A percentile compares a stretch with the other conserved stretches of the same genome.
Evolutionary conservation across 2,888 invertebrate genomes (phyloP).

Genomic region (Ditula angustiorana): DNA sequence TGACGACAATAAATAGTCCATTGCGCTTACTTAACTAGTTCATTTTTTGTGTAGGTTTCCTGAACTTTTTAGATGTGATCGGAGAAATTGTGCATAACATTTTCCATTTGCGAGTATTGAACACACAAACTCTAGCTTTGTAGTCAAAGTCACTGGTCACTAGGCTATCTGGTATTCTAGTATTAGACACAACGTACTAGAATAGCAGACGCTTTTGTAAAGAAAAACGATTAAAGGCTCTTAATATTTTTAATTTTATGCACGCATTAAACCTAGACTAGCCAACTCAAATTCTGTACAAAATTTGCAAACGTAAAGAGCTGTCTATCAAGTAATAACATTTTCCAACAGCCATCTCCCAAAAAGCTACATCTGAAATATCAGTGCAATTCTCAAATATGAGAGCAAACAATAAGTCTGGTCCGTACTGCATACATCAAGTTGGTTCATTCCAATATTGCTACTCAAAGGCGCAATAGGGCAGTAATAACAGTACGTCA

Average conservation of each 20-base stretch:
- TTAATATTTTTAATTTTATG: too few species aligned
- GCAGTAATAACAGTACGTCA: neutral
- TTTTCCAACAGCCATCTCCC: constrained; percentile 22
- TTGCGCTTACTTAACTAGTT: constrained; percentile 6
- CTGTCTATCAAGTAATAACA: constrained; percentile 40
- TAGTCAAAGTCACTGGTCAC: too few species aligned
- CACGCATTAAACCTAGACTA: too few species aligned
- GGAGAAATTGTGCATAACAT: too few species aligned
- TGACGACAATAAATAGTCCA: constrained; percentile 4
- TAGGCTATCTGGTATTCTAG: too few species aligned
- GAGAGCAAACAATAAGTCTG: constrained; percentile 47
- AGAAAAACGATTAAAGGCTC: too few species aligned
- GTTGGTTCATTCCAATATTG: constrained; percentile 46
- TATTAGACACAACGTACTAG: too few species aligned
- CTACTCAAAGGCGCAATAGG: constrained; percentile 21
- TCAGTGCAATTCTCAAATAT: constrained; percentile 43
- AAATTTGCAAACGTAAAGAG: constrained; percentile 11
- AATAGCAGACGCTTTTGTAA: too few species aligned
- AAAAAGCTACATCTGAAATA: constrained; percentile 34
- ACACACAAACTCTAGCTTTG: too few species aligned
- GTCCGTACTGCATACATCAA: constrained; percentile 30
- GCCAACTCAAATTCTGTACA: neutral
- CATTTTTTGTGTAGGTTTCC: neutral
- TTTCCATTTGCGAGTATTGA: too few species aligned
- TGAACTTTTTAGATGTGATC: too few species aligned